A percentile compares a stretch with the other conserved stretches of the same genome.
These are phyloP conservation scores for Eumacrocentrus americanus DNA, from an alignment of 2,888 invertebrate genomes.

Conservation along the genomic window DNA sequence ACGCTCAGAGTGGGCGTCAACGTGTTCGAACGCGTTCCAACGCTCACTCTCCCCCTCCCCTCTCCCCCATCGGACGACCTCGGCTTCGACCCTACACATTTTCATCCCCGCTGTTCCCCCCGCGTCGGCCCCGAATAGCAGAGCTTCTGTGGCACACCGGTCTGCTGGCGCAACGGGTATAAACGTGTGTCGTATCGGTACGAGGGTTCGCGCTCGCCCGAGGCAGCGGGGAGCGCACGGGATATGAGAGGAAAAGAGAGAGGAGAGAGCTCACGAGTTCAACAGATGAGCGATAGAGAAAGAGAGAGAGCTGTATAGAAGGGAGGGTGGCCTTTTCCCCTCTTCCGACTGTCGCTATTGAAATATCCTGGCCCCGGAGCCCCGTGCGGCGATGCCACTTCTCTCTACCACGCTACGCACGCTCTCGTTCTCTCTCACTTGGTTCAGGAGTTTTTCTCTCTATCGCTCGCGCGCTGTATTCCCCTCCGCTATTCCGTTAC, in stretches of 20 bases:
- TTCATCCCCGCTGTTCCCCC: neutral
- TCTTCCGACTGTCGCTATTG: conserved; percentile 33
- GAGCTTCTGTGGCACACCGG: conserved; percentile 25
- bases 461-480: conserved; percentile 17
- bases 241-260: conserved; percentile 20
- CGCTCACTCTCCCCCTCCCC: conserved; percentile 14
- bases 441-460: no score
- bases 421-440: conserved; percentile 28
- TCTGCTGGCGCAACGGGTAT: conserved; percentile 24
- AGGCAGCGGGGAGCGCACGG: conserved; percentile 15
- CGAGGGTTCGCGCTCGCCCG: conserved; percentile 22
- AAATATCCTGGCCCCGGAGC: conserved; percentile 53
- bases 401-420: conserved; percentile 39
- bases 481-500: conserved; percentile 3
- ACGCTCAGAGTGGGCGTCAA: conserved; percentile 38
- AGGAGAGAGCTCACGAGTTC: conserved; percentile 3
- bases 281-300: conserved; percentile 1
- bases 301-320: neutral
- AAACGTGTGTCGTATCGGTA: conserved; percentile 21
- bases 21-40: conserved; percentile 21
- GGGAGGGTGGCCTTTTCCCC: conserved; percentile 34
- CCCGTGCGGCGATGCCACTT: conserved; percentile 54
- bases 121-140: conserved; percentile 27
- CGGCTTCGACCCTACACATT: neutral
- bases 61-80: neutral